Evolutionary conservation across 2,888 invertebrate species (phyloP), one percentile per base, ranked within the genome.

Genomic region (Dyspetes luteomarginatus): DNA sequence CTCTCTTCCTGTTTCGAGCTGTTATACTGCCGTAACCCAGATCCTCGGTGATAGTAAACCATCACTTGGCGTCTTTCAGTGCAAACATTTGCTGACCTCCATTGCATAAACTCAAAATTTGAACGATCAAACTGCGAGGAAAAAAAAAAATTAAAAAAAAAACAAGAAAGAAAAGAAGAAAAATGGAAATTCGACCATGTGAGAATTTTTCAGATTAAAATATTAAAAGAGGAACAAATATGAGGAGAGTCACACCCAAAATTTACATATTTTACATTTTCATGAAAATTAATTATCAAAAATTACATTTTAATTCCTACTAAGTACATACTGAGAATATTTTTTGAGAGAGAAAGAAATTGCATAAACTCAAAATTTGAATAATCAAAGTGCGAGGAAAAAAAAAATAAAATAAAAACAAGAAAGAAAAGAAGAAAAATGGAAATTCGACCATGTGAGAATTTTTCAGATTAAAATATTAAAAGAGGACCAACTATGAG

Each of bases 71-170:
- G 56, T 36, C 68, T 77, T 71, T 69, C 30, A 41, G 43, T 69
- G 48, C 81, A 81, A 77, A 77, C 77, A 81, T 48, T 76, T 74
- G 56, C 77, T 77, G 77, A 81, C 81, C 77, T 58, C 81, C 50
- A 77, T 81, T 81, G 81, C 77, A 56, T 77, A 73, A 81, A 81
- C 77, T 45, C 73, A 7, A 17, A 43, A 28, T 36, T 71, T 60
- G 62, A 56, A 22, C 69, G 45, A 76, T 78, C 60, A 73, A 60
- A 79, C 75, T 81, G 48, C 5, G 3, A 4, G 17, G 17, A 69
- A 52, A 62, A 56, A 73, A 74, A 79, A 82, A 72, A 62, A 72
- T 60, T 60, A 75, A 81, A 56, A n/a, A n/a, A n/a, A n/a, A n/a
- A n/a, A n/a, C n/a, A n/a, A n/a, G 48, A 69, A 67, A 48, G n/a